These are phyloP conservation scores for Sternarchorhynchus goeldii DNA, from an alignment of 2,797 vertebrate genomes.

Conservation along the genomic window DNA sequence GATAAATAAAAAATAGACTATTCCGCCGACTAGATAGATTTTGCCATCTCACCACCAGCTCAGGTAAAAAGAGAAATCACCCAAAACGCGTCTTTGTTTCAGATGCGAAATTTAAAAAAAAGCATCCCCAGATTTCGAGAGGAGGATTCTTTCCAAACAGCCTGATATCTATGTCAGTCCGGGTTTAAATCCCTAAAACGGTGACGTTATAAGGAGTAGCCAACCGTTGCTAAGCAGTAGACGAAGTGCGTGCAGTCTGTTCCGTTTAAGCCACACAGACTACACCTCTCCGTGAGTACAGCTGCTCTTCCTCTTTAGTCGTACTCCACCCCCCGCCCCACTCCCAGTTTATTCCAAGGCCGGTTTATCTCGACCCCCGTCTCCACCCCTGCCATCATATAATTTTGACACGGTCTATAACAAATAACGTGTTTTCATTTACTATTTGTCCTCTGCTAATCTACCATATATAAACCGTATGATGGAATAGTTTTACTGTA, in stretches of 20 bases:
- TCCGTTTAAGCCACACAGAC: conserved; percentile 60
- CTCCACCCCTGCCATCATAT: no score
- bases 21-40: not conserved
- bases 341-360: conserved; percentile 11
- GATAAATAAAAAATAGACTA: not conserved
- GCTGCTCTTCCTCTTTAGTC: conserved; percentile 57
- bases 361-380: not conserved
- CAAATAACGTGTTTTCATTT: not conserved
- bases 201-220: conserved; percentile 19
- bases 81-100: conserved; percentile 56
- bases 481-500: not conserved
- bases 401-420: not conserved
- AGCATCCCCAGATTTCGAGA: not conserved
- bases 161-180: not conserved
- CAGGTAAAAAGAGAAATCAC: not conserved
- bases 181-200: conserved; percentile 15
- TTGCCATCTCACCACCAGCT: not conserved
- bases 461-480: not conserved
- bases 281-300: conserved; percentile 50
- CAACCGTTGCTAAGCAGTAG: conserved; percentile 29
- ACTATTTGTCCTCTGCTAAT: not conserved
- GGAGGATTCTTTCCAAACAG: not conserved
- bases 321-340: not conserved
- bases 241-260: not conserved
- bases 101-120: conserved; percentile 47